These are phyloP conservation scores for Batillaria attramentaria DNA, from an alignment of 1,140 invertebrate genomes.

Conservation along the genomic window DNA sequence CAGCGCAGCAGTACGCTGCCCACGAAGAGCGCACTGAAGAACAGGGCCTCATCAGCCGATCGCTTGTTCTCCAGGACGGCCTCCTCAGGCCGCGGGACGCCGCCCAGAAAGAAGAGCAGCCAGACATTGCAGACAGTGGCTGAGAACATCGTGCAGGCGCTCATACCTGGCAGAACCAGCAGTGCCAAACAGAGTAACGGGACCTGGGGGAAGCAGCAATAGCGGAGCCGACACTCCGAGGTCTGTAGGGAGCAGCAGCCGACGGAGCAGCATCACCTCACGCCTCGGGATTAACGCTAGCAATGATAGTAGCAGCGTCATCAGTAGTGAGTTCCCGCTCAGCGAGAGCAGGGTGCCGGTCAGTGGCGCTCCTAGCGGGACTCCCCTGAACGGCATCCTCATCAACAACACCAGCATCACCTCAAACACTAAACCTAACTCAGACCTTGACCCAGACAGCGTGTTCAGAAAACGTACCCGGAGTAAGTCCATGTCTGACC, in stretches of 20 bases:
- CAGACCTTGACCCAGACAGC: neutral
- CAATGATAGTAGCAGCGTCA: neutral
- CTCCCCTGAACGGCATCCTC: neutral
- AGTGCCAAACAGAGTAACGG: too few species aligned
- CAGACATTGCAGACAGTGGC: constrained; percentile 28
- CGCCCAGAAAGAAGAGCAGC: constrained; percentile 6
- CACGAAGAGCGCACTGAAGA: neutral
- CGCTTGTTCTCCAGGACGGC: neutral
- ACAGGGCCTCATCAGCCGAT: constrained; percentile 13
- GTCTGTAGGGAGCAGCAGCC: neutral
- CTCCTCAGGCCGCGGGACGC: neutral
- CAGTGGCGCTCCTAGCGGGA: neutral
- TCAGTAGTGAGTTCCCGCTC: neutral
- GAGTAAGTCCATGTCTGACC: constrained; percentile 58
- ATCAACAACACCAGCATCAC: neutral
- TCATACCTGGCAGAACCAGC: too few species aligned
- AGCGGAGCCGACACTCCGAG: neutral
- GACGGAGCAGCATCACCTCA: neutral
- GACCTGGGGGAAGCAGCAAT: constrained; percentile 15
- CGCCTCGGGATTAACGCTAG: neutral
- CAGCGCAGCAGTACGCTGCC: constrained; percentile 8
- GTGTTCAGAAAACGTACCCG: constrained; percentile 33
- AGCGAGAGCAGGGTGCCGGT: neutral
- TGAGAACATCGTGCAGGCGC: constrained; percentile 5
- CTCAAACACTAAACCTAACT: constrained; percentile 15